These are phyloP conservation scores for Caradrina kadenii DNA, from an alignment of 2,888 invertebrate species.

Conservation along the genomic window DNA sequence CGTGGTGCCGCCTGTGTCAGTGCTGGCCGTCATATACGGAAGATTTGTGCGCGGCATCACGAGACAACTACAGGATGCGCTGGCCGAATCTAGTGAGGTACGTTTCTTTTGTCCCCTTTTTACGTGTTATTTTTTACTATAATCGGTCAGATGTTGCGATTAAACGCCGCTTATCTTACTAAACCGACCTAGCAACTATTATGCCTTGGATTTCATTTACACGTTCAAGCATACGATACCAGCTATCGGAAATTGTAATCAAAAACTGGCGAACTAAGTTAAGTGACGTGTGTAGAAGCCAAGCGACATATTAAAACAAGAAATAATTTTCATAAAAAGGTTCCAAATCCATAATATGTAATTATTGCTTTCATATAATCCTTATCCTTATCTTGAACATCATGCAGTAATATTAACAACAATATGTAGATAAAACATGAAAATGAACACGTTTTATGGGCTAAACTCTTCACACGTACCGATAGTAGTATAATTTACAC, in stretches of 20 bases:
- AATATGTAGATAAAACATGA: slow-evolving; percentile 12
- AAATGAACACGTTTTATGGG: not conserved
- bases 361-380: slow-evolving; percentile 10
- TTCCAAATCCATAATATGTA: not conserved
- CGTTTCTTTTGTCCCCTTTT: slow-evolving; percentile 8
- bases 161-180: not conserved
- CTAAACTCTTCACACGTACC: not conserved
- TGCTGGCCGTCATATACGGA: slow-evolving; percentile 95
- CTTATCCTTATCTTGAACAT: slow-evolving; percentile 21
- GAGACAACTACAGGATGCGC: slow-evolving; percentile 93
- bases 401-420: slow-evolving; percentile 24
- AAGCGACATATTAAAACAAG: too few species aligned
- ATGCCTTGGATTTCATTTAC: not conserved
- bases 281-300: too few species aligned
- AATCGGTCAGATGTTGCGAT: not conserved
- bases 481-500: not conserved
- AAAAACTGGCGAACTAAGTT: not conserved
- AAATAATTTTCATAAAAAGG: not conserved
- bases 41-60: slow-evolving; percentile 96
- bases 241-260: not conserved
- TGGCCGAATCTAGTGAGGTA: slow-evolving; percentile 90
- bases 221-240: not conserved
- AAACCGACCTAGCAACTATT: not conserved
- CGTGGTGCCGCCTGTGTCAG: slow-evolving; percentile 97
- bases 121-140: not conserved